Conservation (phyloP, 2,113 vertebrate species). For the Halcyon malimbica region DNA sequence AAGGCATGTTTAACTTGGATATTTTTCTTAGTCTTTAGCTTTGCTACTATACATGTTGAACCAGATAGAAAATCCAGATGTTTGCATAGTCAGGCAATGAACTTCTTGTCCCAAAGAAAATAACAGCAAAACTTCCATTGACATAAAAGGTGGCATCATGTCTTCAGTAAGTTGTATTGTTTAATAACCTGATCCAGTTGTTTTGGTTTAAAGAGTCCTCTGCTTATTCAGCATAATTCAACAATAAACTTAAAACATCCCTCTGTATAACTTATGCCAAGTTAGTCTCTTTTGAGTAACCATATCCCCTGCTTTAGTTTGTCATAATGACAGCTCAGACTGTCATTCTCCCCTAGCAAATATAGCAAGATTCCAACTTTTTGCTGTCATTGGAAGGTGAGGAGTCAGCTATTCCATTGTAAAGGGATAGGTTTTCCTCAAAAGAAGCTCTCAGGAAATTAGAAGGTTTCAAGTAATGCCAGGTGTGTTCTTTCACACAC, state of each 20-base stretch:
- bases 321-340: neutral
- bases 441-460: neutral
- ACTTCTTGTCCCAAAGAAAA: neutral
- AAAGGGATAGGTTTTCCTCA: neutral
- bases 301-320: neutral
- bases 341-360: neutral
- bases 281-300: neutral
- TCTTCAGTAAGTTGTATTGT: neutral
- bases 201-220: neutral
- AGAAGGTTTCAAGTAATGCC: neutral
- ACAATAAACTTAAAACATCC: neutral
- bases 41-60: slow-evolving; percentile 9
- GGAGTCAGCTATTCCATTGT: neutral
- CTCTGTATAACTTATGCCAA: neutral
- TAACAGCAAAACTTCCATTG: neutral
- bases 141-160: neutral
- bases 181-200: neutral
- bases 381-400: neutral
- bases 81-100: neutral
- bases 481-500: neutral
- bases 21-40: neutral
- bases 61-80: slow-evolving; percentile 8
- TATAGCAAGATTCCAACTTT: neutral
- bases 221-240: neutral
- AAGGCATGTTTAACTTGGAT: slow-evolving; percentile 27